These are phyloP conservation scores for Amniataba percoides DNA, from an alignment of 2,797 vertebrate genomes.

Conservation along the genomic window DNA sequence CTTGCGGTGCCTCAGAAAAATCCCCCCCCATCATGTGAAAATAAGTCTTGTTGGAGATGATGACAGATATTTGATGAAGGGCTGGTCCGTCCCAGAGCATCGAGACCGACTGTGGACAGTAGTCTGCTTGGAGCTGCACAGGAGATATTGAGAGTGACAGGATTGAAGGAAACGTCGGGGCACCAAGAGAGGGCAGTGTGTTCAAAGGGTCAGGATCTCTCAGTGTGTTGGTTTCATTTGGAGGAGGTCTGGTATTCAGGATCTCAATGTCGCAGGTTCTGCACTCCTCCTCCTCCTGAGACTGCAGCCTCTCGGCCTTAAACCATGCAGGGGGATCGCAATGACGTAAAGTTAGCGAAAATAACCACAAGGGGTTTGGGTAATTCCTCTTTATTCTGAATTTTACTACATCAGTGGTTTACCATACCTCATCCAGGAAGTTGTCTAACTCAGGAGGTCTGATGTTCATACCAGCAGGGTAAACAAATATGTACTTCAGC, in stretches of 20 bases:
- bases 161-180: not conserved
- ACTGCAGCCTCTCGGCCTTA: slow-evolving; percentile 61
- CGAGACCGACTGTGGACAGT: slow-evolving; percentile 41
- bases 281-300: slow-evolving; percentile 73
- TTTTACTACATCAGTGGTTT: not conserved
- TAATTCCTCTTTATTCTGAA: not conserved
- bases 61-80: not conserved
- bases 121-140: not conserved
- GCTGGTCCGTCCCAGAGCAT: not conserved
- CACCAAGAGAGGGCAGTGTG: not conserved
- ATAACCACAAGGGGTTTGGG: not conserved
- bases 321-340: not conserved
- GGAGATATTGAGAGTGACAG: not conserved
- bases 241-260: slow-evolving; percentile 32
- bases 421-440: slow-evolving; percentile 69
- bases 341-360: not conserved
- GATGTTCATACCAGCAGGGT: slow-evolving; percentile 72
- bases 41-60: slow-evolving; percentile 49
- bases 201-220: slow-evolving; percentile 8
- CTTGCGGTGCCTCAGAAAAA: not conserved
- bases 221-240: not conserved
- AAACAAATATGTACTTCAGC: slow-evolving; percentile 50
- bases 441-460: slow-evolving; percentile 64
- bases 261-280: slow-evolving; percentile 70
- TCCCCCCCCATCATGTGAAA: not conserved